Evolutionary conservation across 2,113 vertebrate genomes (phyloP).

Genomic region (Podarcis muralis): DNA sequence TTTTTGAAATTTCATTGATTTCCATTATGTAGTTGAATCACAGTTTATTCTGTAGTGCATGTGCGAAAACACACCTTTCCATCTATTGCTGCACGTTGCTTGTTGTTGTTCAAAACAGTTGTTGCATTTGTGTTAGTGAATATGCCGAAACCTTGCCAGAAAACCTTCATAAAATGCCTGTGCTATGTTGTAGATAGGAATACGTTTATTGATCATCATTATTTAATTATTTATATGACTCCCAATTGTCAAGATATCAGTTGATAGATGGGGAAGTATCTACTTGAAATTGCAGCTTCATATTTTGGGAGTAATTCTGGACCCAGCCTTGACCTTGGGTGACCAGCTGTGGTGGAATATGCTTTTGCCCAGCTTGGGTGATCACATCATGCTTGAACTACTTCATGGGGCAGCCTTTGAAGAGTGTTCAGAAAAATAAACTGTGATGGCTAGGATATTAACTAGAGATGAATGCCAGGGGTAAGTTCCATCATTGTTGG

Average conservation of each 20-base stretch:
- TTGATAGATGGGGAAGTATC: too few relatives aligned
- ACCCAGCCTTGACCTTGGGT: not conserved
- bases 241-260: too few relatives aligned
- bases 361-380: not conserved
- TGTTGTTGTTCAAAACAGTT: not conserved
- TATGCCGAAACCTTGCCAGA: not conserved
- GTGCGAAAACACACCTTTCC: not conserved
- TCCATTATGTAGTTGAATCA: constrained; percentile 22
- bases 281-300: not conserved
- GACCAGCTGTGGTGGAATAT: not conserved
- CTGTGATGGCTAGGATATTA: not conserved
- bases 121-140: not conserved
- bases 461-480: not conserved
- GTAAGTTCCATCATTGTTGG: not conserved
- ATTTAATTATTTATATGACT: too few relatives aligned
- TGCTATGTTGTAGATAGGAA: too few relatives aligned
- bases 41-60: not conserved
- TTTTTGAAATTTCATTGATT: constrained; percentile 30
- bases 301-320: not conserved
- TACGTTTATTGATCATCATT: too few relatives aligned
- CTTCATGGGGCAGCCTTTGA: not conserved
- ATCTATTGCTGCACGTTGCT: not conserved
- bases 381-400: not conserved
- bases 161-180: not conserved
- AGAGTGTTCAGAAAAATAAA: not conserved